Base-by-base conservation (phyloP, 2,888 invertebrate species). In the Mesopsocus fuscifrons region DNA sequence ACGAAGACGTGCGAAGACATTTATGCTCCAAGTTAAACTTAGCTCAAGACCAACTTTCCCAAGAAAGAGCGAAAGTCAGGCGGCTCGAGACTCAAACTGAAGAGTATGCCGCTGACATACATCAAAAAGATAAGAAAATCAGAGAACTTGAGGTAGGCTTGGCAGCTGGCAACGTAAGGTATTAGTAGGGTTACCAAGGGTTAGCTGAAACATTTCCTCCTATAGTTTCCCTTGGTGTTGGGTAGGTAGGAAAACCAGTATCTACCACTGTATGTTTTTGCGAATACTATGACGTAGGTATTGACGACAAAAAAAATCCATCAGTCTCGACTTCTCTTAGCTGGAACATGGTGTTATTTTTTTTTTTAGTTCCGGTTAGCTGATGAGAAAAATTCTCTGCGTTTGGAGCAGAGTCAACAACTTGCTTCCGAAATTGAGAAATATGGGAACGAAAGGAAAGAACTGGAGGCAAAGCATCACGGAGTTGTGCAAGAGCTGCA, bases 1-100 rank as follows among this genome's bases (percentile, higher is more conserved):
- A 80, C 56, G 55, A 64, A 20, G 75, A 79, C 51, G 63, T 81
- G 4, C 79, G 77, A 54, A 69, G 69, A 46, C 72, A 74, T 51
- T 72, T 77, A 67, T 38, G 26, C 26, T 9, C 6, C 26, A 26
- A 26, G 26, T 26, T 26, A 11, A 26, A 26, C 6, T 9, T 9
- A 9, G 8, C 11, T 26, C 26, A 26, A 11, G 26, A 26, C 11
- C 8, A 26, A 11, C 11, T 26, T 6, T 6, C 11, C 8, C 26
- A 26, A 9, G 8, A 9, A 11, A 26, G 26, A 26, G 26, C 26
- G 6, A 26, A 11, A 26, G 6, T 9, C 11, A 11, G 26, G 11
- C 26, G 6, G 26, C 6, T 26, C 26, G 26, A 26, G 11, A 11
- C 11, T 6, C 26, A 26, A 11, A 6, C 11, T 6, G 26, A 26